Evolutionary conservation across 1,140 invertebrate genomes (phyloP), one percentile per base, ranked within the genome.

Genomic region (Procambarus clarkii): DNA sequence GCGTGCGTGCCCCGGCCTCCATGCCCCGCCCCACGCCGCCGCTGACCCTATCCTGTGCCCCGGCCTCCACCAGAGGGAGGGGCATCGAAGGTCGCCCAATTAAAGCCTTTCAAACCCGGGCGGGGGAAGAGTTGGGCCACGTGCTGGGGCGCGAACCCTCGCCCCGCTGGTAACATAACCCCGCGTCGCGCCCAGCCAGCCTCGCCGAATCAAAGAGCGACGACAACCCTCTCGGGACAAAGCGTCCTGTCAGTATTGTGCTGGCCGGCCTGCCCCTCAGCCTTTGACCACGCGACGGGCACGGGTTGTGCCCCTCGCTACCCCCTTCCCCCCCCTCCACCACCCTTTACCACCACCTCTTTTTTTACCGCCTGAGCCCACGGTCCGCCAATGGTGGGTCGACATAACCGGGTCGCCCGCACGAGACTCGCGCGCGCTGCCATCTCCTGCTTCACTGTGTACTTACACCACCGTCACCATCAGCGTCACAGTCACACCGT

Each of bases 201-300:
- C 46, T 24, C 7, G 21, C 46, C 64, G 83, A 85, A 48, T 71
- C 83, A 71, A 46, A 69, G 83, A 64, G 13, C 64, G 48, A 48
- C 64, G 88, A 78, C 80, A 58, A 78, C 64, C 88, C 88, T 83
- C 45, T 60, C 74, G n/a, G 64, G 81, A 80, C 82, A 91, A 84
- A 86, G 76, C 71, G 5, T 69, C 54, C 71, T 80, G 88, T 58
- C 81, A 85, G 82, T 76, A 85, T 91, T 91, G 88, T 91, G 82
- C 34, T 15, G 44, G 21, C 54, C 21, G 54, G 46, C 7, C 60
- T 7, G 4, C n/a, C 81, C 88, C 81, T 81, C 81, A 18, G 34
- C 45, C 82, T 79, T 74, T 85, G 82, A 85, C 88, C 88, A 91
- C 88, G 88, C 88, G 88, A 85, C 88, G 76, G 83, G 83, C 88